These are phyloP conservation scores for Sciurus carolinensis DNA, from an alignment of 2,797 vertebrate species.

Conservation along the genomic window DNA sequence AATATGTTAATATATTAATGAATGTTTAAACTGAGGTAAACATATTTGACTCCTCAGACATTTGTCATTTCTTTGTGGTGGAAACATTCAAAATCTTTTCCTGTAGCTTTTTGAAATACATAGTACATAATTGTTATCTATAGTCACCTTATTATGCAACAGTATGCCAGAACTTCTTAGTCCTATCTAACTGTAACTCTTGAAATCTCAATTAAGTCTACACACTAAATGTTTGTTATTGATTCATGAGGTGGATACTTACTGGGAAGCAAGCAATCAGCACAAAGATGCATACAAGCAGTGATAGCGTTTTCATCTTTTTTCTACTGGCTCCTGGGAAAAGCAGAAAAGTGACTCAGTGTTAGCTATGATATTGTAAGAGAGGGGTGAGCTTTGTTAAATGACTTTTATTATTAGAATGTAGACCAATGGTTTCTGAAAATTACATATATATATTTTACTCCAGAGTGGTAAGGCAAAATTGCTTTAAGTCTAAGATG, in stretches of 20 bases:
- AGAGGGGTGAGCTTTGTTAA: background rate
- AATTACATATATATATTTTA: background rate
- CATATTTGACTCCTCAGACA: background rate
- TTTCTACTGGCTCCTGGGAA: background rate
- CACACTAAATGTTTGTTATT: background rate
- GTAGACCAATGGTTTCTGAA: background rate
- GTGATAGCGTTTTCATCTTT: conserved; percentile 61
- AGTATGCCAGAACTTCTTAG: background rate
- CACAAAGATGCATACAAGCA: conserved; percentile 4
- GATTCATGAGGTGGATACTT: conserved; percentile 10
- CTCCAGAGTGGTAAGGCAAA: background rate
- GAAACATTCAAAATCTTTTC: background rate
- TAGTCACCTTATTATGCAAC: background rate
- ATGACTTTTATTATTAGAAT: conserved; percentile 6
- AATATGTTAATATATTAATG: background rate
- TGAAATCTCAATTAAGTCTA: background rate
- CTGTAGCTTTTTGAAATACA: background rate
- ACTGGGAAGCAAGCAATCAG: conserved; percentile 66
- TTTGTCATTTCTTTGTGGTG: background rate
- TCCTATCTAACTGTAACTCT: background rate
- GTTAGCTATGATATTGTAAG: background rate
- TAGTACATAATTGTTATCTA: background rate
- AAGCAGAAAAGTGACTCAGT: background rate
- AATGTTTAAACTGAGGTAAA: too few relatives aligned
- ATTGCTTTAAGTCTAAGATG: background rate